These are phyloP conservation scores for Phoxinus phoxinus DNA, from an alignment of 2,113 vertebrate genomes.

Conservation along the genomic window DNA sequence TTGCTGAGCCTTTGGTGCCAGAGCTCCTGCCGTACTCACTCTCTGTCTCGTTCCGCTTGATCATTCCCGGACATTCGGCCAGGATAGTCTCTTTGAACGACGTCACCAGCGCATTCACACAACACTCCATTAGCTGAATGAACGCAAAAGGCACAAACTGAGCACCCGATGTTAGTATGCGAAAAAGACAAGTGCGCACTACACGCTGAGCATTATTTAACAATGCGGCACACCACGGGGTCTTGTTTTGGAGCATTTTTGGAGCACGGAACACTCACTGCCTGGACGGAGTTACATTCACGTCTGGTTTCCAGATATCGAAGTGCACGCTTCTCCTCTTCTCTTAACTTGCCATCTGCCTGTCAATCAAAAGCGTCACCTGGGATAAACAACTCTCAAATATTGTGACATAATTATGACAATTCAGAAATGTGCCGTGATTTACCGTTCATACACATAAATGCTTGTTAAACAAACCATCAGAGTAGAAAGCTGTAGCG, in stretches of 20 bases:
- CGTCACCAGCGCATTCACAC: slow-evolving; percentile 96
- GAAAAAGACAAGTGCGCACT: not conserved
- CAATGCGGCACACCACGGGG: not conserved
- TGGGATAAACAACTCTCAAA: not conserved
- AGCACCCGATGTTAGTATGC: not conserved
- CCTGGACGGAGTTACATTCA: slow-evolving; percentile 98
- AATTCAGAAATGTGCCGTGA: slow-evolving; percentile 1
- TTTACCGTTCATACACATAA: not conserved
- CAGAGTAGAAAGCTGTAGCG: not conserved
- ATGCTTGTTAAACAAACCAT: not conserved
- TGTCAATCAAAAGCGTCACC: slow-evolving; percentile 61
- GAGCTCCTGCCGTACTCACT: slow-evolving; percentile 83
- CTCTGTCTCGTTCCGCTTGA: slow-evolving; percentile 98
- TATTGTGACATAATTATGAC: not conserved
- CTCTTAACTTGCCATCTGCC: slow-evolving; percentile 98
- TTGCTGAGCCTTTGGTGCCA: slow-evolving; percentile 31
- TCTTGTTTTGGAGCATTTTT: not conserved
- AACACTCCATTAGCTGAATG: slow-evolving; percentile 95
- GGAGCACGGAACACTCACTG: slow-evolving; percentile 81
- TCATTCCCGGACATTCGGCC: slow-evolving; percentile 98
- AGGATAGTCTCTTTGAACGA: slow-evolving; percentile 98
- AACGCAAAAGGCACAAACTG: slow-evolving; percentile 15
- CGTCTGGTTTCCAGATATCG: slow-evolving; percentile 96
- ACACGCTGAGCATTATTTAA: not conserved
- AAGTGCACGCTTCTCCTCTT: slow-evolving; percentile 96